phyloP scores from a whole-genome alignment of 2,888 invertebrate genomes.

The Dolomedes plantarius region DNA sequence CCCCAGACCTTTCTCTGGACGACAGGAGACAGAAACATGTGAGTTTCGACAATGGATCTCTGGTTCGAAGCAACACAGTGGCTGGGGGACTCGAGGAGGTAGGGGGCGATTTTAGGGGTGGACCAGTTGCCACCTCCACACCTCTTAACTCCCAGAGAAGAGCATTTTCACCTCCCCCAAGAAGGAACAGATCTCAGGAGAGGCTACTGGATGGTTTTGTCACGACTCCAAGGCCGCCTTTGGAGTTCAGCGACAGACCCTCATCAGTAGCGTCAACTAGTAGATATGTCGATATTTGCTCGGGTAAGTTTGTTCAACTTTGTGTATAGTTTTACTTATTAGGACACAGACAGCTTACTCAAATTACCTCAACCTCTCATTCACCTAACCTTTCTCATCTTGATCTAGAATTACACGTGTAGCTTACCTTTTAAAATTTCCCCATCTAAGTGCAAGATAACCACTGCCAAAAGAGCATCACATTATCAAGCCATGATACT shows the following conservation, averaged over 20 bases:
- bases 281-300: slow-evolving; percentile 25
- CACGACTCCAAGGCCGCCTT: slow-evolving; percentile 49
- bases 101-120: slow-evolving; percentile 49
- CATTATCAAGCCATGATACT: no score
- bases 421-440: no score
- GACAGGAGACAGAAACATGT: slow-evolving; percentile 86
- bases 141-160: slow-evolving; percentile 57
- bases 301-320: slow-evolving; percentile 6
- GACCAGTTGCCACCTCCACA: slow-evolving; percentile 68
- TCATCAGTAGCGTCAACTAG: slow-evolving; percentile 34
- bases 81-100: slow-evolving; percentile 71
- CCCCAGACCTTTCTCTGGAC: slow-evolving; percentile 71
- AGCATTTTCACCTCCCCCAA: slow-evolving; percentile 70
- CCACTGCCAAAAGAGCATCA: no score
- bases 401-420: no score
- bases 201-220: slow-evolving; percentile 70
- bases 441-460: no score
- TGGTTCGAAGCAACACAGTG: slow-evolving; percentile 84
- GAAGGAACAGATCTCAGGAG: slow-evolving; percentile 72
- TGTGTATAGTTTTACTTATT: no score
- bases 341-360: no score
- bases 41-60: slow-evolving; percentile 81
- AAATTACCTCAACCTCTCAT: no score
- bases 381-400: no score
- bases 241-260: slow-evolving; percentile 49